Evolutionary conservation across 2,797 vertebrate species (phyloP), one percentile per base, ranked within the genome.

Genomic region (Eulemur albifrons): DNA sequence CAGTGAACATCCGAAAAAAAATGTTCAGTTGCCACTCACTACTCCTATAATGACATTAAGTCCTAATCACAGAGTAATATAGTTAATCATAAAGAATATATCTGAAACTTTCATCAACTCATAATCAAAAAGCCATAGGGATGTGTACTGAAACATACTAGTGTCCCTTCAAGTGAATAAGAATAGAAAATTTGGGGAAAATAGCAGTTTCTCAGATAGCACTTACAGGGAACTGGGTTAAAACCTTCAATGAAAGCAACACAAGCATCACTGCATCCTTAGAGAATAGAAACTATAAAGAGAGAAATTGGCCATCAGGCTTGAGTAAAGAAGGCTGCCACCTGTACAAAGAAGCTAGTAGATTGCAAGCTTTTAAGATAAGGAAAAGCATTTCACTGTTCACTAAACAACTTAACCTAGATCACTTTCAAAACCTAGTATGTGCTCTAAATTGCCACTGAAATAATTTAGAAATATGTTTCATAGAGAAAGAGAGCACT

Each of bases 21-120:
- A n/a, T 97, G 89, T 81, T 97, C 88, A 88, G 93, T 97, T 96
- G 77, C 70, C 8, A 76, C 82, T 97, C 92, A 95, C n/a, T 91
- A 54, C 15, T 95, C 81, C 54, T 92, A 40, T 90, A 98, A 96
- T 91, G 63, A 98, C 70, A 96, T 97, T 96, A 96, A 93, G 32
- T 96, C 96, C 76, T 96, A 80, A 97, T 93, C 82, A 96, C 92
- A 97, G 97, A 97, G 92, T 92, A 92, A 92, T 93, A 70, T 76
- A 92, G 97, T 45, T 92, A 96, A 91, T 94, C 30, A 95, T 87
- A 95, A 96, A 77, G 32, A 95, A 88, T 96, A 45, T 83, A 57
- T 85, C 90, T 95, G 95, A 97, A 97, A 91, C 50, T 95, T 93
- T 87, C 92, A 92, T 93, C 93, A 73, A 88, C 92, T 84, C 69